Evolutionary conservation across 92 coral and sea anemone genomes (phyloP), one percentile per base, ranked within the genome.

Genomic region (Palythoa heliodiscus): DNA sequence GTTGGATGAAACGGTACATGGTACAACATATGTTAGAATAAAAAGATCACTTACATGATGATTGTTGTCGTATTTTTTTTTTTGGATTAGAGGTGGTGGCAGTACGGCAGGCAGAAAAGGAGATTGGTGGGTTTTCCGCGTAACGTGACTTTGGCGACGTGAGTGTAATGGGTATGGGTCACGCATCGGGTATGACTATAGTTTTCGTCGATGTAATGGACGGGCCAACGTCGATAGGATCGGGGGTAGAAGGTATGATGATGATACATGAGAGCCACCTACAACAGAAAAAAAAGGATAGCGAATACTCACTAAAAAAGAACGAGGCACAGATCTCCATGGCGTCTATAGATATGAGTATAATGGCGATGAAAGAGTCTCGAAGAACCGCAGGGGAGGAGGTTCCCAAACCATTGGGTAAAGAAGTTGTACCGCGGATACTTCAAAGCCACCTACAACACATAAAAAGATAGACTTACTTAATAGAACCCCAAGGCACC

Each of bases 141-240:
- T 71, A 71, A 22, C 7, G 39, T 29, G 75, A 71, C 52, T 71
- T 71, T 71, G 75, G 53, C 75, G 52, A 71, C 75, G 75, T 71
- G 75, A 12, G 20, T 24, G 53, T 71, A 71, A 37, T 71, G 75
- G 53, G 75, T 71, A 71, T 71, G 75, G 75, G 75, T 71, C 53
- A 71, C 53, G 53, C 75, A 71, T 71, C 75, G 75, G 53, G 75
- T 71, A 71, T 35, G 75, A 71, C 75, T 71, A 71, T 29, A 71
- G n/a, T 71, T 71, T 71, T 71, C 52, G 75, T 71, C 75, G 75
- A 71, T 71, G 75, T 71, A 71, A 71, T 71, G 75, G 75, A 71
- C 75, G 75, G 75, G 75, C 75, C 75, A 76, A 76, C 82, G 82
- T 76, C 82, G 82, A 76, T 76, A 43, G 67, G 82, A 76, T 52